phyloP scores from a whole-genome alignment of 2,113 vertebrate species.

The Platysternon megacephalum region DNA sequence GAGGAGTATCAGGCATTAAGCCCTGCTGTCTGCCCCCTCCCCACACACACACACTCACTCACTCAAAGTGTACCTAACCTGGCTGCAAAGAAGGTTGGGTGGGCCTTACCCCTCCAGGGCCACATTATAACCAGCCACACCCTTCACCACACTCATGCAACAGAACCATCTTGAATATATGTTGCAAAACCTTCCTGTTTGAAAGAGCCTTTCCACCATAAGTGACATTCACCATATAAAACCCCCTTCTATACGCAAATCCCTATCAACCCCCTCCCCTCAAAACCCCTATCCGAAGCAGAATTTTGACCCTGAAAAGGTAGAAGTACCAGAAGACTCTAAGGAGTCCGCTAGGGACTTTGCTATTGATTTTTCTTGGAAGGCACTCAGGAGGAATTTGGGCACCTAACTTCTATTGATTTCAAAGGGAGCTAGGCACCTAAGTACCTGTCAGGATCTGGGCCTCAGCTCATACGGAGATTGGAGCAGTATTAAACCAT shows the following conservation, averaged over 20 bases:
- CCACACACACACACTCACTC: neutral
- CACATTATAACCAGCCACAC: accelerated
- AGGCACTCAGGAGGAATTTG: accelerated
- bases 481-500: neutral
- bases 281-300: neutral
- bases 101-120: neutral
- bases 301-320: accelerated
- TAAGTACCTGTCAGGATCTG: neutral
- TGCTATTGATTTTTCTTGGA: neutral
- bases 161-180: neutral
- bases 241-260: accelerated
- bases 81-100: neutral
- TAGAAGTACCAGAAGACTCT: accelerated
- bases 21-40: neutral
- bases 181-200: neutral
- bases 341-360: accelerated
- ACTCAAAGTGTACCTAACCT: neutral
- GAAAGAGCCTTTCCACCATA: neutral
- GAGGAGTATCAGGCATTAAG: neutral
- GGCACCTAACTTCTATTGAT: neutral
- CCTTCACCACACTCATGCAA: neutral
- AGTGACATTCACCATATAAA: accelerated
- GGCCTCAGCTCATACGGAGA: neutral
- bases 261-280: accelerated
- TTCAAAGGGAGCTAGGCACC: neutral